Percentiles rank a stretch among this genome's conserved stretches.
phyloP scores from a whole-genome alignment of 2,797 vertebrate species.

The Ciconia nigra region DNA sequence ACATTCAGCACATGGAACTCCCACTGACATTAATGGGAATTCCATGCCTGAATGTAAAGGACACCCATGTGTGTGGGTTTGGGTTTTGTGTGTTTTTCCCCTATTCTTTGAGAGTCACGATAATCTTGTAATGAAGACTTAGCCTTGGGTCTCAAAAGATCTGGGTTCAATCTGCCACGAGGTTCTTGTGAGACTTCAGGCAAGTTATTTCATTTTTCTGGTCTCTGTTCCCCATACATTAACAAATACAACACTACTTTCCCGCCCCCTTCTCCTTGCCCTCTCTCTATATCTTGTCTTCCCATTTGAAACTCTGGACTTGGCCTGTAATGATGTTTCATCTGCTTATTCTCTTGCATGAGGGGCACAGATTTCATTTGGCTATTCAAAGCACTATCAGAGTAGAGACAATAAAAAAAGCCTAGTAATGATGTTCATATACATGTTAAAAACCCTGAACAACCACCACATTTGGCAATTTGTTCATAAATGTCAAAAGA shows the following conservation, averaged over 20 bases:
- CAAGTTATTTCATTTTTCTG: not conserved
- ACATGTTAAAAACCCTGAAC: not conserved
- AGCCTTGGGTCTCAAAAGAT: not conserved
- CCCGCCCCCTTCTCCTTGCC: not conserved
- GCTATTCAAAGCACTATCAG: not conserved
- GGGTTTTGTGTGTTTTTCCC: not conserved
- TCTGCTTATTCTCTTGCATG: not conserved
- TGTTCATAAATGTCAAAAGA: not conserved
- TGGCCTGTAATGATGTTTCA: not conserved
- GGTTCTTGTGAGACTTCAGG: not conserved
- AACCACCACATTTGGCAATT: not conserved
- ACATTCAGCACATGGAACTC: constrained; percentile 36
- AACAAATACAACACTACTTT: not conserved
- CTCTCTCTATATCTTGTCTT: not conserved
- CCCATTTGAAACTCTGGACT: not conserved
- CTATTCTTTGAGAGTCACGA: not conserved
- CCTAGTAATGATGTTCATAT: not conserved
- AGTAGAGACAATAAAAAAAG: not conserved
- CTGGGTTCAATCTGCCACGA: not conserved
- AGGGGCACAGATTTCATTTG: not conserved
- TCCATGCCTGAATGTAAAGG: constrained; percentile 19
- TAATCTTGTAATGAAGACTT: constrained; percentile 6
- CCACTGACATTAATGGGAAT: constrained; percentile 37
- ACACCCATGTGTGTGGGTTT: constrained; percentile 12
- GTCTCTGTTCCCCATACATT: not conserved